Evolutionary conservation across 2,113 vertebrate genomes (phyloP).

Genomic region (Gavia stellata): DNA sequence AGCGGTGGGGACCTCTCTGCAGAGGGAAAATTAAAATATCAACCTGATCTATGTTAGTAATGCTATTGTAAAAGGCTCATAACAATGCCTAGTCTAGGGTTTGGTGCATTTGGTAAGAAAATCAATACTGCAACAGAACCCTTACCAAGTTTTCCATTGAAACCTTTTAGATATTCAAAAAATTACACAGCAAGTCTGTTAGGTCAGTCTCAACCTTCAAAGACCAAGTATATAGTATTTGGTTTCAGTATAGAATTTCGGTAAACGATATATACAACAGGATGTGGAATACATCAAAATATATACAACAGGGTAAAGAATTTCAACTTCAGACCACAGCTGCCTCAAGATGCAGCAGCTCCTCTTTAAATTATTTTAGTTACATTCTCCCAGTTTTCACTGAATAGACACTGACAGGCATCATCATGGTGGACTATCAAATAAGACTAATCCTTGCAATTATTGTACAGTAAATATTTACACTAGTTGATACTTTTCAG

Average conservation of each 20-base stretch:
- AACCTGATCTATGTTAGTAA: not conserved
- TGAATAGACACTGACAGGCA: not conserved
- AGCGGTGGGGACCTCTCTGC: not conserved
- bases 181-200: not conserved
- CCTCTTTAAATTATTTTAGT: not conserved
- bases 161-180: not conserved
- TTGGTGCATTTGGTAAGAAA: not conserved
- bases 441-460: not conserved
- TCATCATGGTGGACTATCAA: not conserved
- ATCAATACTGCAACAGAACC: not conserved
- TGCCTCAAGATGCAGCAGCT: not conserved
- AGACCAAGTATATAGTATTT: not conserved
- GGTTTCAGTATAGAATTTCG: not conserved
- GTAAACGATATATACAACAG: not conserved
- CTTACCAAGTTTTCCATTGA: not conserved
- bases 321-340: not conserved
- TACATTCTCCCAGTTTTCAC: not conserved
- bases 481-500: not conserved
- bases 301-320: not conserved
- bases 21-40: not conserved
- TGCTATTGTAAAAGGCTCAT: not conserved
- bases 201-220: not conserved
- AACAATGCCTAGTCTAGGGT: not conserved
- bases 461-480: slow-evolving; percentile 19
- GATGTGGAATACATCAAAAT: not conserved